Base-by-base conservation (phyloP, 1,140 invertebrate genomes). In the Heterodera schachtii region DNA sequence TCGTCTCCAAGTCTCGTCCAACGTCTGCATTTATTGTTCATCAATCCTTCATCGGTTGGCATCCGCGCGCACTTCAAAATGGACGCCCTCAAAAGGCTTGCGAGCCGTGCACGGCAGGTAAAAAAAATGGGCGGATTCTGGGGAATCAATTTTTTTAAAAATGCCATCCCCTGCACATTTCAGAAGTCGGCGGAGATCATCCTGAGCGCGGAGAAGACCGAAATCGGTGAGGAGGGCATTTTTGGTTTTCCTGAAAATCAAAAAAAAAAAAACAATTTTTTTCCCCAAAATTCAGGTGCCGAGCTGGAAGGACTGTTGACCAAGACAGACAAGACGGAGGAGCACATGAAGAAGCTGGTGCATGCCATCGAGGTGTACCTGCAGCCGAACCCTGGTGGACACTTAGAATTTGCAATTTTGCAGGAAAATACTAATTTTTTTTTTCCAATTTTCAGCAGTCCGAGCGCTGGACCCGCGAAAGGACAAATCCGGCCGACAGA, bases 181-280 rank as follows among this genome's bases (percentile, higher is more conserved):
- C 57, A 97, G 95, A 93, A 95, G 81, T 96, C 96, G 16, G 96
- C 97, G 91, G 96, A 98, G 91, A 96, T 95, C 86, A 91, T 98
- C 57, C 95, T 96, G 3, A 90, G 91, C 60, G 95, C 94, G 60
- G 96, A 97, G 90, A 95, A 95, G 91, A 98, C 96, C 44, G 95
- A 96, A 90, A 92, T 96, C 19, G 57, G 57, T 64, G 13, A 64
- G 57, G 13, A 31, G 31, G 5, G 5, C 4, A 64, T 16, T 64
- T 64, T 64, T 64, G 11, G 57, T 0, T 52, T 52, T 52, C 11
- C 6, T n/a, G 2, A 52, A 13, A 64, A 19, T 19, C n/a, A n/a
- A n/a, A 11, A 13, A 64, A 64, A 64, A 52, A 52, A 52, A 31
- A 8, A 16, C n/a, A n/a, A 52, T 52, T 31, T n/a, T n/a, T 49